Conservation (phyloP, 2,888 invertebrate species). For the Malthinus flaveolus region DNA sequence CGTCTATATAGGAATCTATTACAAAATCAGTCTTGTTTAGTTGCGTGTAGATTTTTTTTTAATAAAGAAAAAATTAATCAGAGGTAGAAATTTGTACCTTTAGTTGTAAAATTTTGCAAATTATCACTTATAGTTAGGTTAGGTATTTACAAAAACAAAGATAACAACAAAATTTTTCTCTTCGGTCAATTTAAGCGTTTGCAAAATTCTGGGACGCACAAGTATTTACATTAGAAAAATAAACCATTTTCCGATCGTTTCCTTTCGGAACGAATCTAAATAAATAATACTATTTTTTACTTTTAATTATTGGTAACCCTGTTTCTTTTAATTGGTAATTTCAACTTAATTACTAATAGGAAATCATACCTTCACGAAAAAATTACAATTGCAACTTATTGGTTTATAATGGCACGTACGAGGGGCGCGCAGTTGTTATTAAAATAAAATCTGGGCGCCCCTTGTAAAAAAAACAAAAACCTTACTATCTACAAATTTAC, state of each 20-base stretch:
- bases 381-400: conserved; percentile 35
- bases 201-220: conserved; percentile 14
- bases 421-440: conserved; percentile 15
- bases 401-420: conserved; percentile 3
- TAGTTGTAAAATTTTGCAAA: conserved; percentile 28
- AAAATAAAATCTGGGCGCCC: neutral
- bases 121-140: conserved; percentile 18
- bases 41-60: conserved; percentile 32
- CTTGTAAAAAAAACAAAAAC: neutral
- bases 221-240: neutral
- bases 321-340: conserved; percentile 36
- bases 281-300: conserved; percentile 15
- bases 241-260: conserved; percentile 3
- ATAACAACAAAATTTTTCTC: conserved; percentile 1
- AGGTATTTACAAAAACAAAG: conserved; percentile 1
- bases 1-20: conserved; percentile 49
- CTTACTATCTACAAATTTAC: neutral
- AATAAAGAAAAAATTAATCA: conserved; percentile 38
- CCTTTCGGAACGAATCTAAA: conserved; percentile 3
- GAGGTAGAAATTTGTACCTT: conserved; percentile 47
- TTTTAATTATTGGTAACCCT: conserved; percentile 47
- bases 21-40: conserved; percentile 56
- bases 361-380: conserved; percentile 37
- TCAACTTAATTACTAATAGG: conserved; percentile 38
- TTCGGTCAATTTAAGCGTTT: conserved; percentile 2